Conservation (phyloP, 2,113 vertebrate species). For the Excalfactoria chinensis region DNA sequence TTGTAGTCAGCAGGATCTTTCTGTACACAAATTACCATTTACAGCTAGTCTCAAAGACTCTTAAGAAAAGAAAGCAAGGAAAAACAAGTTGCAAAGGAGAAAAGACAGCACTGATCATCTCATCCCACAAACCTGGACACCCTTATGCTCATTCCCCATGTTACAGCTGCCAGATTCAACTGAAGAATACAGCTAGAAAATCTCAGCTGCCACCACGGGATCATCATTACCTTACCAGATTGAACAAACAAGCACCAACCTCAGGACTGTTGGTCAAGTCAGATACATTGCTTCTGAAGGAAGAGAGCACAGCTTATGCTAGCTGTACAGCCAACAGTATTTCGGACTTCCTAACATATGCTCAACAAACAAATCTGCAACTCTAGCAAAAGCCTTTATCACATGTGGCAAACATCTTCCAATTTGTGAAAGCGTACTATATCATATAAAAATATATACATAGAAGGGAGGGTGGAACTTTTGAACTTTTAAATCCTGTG, state of each 20-base stretch:
- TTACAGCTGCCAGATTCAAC: background rate
- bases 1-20: slow-evolving; percentile 28
- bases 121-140: background rate
- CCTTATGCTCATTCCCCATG: accelerated
- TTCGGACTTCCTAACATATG: background rate
- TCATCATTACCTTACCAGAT: background rate
- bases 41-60: background rate
- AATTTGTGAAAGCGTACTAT: accelerated
- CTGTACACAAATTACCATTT: background rate
- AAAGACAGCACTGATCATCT: background rate
- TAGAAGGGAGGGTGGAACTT: background rate
- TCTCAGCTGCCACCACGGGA: accelerated
- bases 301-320: background rate
- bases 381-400: background rate
- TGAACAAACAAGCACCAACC: background rate
- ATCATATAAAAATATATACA: too few relatives aligned
- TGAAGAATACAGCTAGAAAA: background rate
- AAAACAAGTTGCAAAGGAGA: background rate
- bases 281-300: background rate
- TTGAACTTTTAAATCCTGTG: background rate
- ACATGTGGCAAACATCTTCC: background rate
- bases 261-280: background rate
- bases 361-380: background rate
- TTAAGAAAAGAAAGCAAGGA: background rate
- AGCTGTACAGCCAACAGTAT: background rate